Conservation (phyloP, 2,797 vertebrate species). For the Oryzias dopingdopingensis region DNA sequence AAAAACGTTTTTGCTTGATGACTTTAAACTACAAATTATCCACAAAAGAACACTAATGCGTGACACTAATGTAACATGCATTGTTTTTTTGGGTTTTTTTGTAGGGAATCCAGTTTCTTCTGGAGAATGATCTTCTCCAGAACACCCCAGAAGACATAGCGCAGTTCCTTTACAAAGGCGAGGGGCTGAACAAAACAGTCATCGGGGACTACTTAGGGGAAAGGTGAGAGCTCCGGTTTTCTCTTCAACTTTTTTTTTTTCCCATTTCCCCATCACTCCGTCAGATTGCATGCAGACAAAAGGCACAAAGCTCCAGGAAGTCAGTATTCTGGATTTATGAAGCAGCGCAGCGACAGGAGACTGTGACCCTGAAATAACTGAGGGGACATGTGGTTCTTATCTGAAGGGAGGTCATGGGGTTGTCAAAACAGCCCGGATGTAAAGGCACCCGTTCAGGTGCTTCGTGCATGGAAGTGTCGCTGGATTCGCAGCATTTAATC, state of each 20-base stretch:
- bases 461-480: slow-evolving; percentile 19
- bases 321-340: slow-evolving; percentile 60
- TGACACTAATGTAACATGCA: neutral
- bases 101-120: slow-evolving; percentile 89
- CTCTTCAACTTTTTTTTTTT: slow-evolving; percentile 23
- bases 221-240: slow-evolving; percentile 66
- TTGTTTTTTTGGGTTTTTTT: slow-evolving; percentile 3
- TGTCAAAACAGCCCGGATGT: slow-evolving; percentile 57
- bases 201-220: slow-evolving; percentile 90
- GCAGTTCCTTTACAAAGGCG: slow-evolving; percentile 92
- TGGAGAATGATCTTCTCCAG: slow-evolving; percentile 89
- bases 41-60: neutral
- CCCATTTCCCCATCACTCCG: slow-evolving; percentile 10
- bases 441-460: slow-evolving; percentile 19
- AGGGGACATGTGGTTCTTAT: slow-evolving; percentile 67
- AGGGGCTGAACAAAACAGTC: slow-evolving; percentile 92
- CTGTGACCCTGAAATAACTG: slow-evolving; percentile 35
- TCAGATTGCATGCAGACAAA: slow-evolving; percentile 33
- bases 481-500: slow-evolving; percentile 14
- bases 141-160: slow-evolving; percentile 88
- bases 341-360: slow-evolving; percentile 39
- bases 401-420: slow-evolving; percentile 37
- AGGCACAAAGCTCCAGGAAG: slow-evolving; percentile 62
- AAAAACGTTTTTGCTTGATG: neutral
- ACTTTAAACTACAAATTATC: too few relatives aligned